Conservation (phyloP, 2,797 vertebrate genomes). For the Scolopax bukidnonensis region DNA sequence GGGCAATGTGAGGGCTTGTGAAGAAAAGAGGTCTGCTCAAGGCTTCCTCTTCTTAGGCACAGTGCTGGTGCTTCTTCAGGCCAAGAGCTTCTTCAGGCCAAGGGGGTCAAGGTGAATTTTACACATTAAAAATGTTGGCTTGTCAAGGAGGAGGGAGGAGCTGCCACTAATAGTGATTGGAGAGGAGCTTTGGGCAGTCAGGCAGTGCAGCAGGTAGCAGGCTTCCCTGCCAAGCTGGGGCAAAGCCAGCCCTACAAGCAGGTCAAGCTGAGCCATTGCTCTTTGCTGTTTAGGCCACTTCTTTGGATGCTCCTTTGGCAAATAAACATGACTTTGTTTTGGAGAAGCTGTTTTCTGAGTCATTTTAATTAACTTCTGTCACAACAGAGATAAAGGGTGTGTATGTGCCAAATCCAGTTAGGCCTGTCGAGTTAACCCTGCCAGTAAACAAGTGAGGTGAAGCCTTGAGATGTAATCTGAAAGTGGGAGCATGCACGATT, state of each 20-base stretch:
- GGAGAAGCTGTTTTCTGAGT: conserved; percentile 42
- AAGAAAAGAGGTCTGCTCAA: neutral
- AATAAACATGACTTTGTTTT: conserved; percentile 1
- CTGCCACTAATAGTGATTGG: neutral
- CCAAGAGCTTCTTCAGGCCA: neutral
- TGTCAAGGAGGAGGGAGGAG: neutral
- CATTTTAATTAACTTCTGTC: conserved; percentile 63
- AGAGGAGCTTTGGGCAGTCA: neutral
- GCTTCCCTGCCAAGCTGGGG: neutral
- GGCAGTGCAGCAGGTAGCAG: neutral
- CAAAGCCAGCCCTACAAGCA: neutral
- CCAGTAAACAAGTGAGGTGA: neutral
- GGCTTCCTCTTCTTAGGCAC: neutral
- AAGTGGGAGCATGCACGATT: neutral
- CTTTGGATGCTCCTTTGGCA: neutral
- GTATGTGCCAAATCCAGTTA: conserved; percentile 48
- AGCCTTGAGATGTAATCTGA: conserved; percentile 30
- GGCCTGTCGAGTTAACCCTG: conserved; percentile 20
- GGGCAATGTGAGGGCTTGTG: neutral
- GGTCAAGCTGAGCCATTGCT: neutral
- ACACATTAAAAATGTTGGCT: neutral
- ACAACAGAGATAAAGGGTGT: conserved; percentile 67
- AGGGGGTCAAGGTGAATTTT: neutral
- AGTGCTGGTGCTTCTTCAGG: neutral
- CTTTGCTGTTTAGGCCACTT: neutral